Percentiles rank a stretch among this genome's conserved stretches.
phyloP scores from a whole-genome alignment of 2,113 vertebrate genomes.

The Heliornis fulica region DNA sequence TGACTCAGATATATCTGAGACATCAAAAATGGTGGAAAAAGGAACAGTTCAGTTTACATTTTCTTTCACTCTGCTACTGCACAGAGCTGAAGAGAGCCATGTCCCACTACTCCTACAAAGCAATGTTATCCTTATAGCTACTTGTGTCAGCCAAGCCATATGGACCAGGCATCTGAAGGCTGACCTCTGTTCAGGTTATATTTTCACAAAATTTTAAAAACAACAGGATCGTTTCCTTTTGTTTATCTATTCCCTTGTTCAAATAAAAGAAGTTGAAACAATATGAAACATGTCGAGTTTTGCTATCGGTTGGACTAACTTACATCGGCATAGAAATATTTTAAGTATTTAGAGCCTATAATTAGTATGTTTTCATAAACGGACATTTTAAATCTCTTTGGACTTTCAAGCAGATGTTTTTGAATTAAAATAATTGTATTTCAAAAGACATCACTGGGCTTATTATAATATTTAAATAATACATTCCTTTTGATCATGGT shows the following conservation, averaged over 20 bases:
- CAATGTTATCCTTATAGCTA: conserved; percentile 44
- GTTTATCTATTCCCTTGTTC: conserved; percentile 59
- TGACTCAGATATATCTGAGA: background rate
- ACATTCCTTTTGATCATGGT: conserved; percentile 69
- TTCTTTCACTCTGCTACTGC: conserved; percentile 45
- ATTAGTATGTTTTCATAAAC: conserved; percentile 69
- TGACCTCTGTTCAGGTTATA: conserved; percentile 41
- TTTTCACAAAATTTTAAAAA: conserved; percentile 56
- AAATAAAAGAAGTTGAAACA: conserved; percentile 68
- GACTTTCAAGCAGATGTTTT: conserved; percentile 71
- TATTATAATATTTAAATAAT: conserved; percentile 72
- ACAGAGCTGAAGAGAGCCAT: background rate
- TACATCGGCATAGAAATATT: conserved; percentile 66
- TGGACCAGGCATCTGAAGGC: conserved; percentile 26
- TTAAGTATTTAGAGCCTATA: conserved; percentile 70
- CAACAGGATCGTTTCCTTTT: conserved; percentile 37
- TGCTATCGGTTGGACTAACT: conserved; percentile 66
- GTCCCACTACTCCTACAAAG: conserved; percentile 8
- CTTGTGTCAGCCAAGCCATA: conserved; percentile 47
- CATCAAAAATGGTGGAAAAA: conserved; percentile 26
- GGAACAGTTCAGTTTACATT: background rate
- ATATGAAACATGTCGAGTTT: conserved; percentile 55
- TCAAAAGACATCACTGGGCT: conserved; percentile 68
- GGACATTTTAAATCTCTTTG: conserved; percentile 60
- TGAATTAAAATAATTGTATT: conserved; percentile 68